Percentiles rank a stretch among this genome's conserved stretches.
phyloP scores from a whole-genome alignment of 2,113 vertebrate genomes.

The Nibea coibor region DNA sequence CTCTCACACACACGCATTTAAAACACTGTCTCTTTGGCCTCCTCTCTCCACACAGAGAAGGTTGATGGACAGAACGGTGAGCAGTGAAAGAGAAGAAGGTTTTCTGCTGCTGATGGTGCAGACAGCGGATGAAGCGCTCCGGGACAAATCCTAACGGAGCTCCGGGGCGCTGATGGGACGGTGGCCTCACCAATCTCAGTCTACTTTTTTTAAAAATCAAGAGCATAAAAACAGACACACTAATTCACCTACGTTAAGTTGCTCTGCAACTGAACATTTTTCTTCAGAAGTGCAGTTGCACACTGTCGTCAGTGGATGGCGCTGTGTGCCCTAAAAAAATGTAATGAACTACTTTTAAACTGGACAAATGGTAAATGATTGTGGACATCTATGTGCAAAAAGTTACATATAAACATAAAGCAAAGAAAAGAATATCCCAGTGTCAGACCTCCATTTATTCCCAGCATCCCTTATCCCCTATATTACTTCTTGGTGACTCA shows the following conservation, averaged over 20 bases:
- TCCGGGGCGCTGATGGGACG: slow-evolving; percentile 82
- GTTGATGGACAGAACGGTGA: slow-evolving; percentile 76
- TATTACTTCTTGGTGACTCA: background rate
- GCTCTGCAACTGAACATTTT: background rate
- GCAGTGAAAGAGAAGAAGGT: slow-evolving; percentile 29
- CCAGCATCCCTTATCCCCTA: too few species aligned
- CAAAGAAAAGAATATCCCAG: too few species aligned
- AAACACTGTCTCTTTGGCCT: background rate
- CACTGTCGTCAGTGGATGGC: slow-evolving; percentile 53
- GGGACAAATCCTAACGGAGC: slow-evolving; percentile 81
- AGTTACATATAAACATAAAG: background rate
- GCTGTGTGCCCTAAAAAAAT: slow-evolving; percentile 20
- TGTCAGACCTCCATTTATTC: background rate
- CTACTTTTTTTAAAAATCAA: background rate
- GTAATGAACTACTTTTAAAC: background rate
- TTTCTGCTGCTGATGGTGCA: slow-evolving; percentile 42
- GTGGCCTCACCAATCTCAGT: slow-evolving; percentile 57
- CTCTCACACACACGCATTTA: background rate
- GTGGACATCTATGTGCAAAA: background rate
- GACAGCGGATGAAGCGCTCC: slow-evolving; percentile 86
- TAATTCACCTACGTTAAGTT: background rate
- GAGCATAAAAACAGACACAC: background rate
- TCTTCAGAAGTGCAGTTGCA: slow-evolving; percentile 35
- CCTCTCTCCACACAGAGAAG: slow-evolving; percentile 72
- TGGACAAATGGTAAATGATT: too few species aligned